phyloP scores from a whole-genome alignment of 2,888 invertebrate species.

The Crioceris asparagi region DNA sequence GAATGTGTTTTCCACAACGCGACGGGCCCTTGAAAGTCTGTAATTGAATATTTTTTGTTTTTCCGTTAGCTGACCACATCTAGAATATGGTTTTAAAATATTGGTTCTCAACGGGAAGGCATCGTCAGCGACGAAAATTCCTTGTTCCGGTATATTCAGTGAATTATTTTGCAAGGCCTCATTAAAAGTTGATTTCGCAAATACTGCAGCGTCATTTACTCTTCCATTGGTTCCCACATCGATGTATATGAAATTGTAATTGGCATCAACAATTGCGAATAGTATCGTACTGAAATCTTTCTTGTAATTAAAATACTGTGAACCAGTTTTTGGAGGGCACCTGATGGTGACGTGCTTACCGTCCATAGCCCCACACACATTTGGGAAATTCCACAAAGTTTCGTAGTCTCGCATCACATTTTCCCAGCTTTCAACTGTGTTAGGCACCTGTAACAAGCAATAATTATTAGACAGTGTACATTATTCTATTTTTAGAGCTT shows the following conservation, averaged over 20 bases:
- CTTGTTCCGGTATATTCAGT: conserved; percentile 4
- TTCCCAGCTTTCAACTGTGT: conserved; percentile 1
- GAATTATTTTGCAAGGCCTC: conserved; percentile 10
- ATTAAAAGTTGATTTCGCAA: conserved; percentile 6
- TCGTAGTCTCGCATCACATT: conserved; percentile 14
- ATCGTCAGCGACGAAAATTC: conserved; percentile 12
- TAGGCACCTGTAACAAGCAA: conserved; percentile 4
- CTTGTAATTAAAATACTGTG: conserved; percentile 5
- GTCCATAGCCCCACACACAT: conserved; percentile 7
- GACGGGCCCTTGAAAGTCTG: conserved; percentile 16
- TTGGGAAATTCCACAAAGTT: conserved; percentile 15
- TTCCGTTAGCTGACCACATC: background rate
- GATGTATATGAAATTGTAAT: conserved; percentile 5
- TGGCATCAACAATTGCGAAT: conserved; percentile 8
- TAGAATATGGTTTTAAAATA: conserved; percentile 3
- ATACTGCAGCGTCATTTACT: conserved; percentile 7
- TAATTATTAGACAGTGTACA: background rate
- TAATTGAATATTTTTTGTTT: conserved; percentile 18
- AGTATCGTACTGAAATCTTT: conserved; percentile 5
- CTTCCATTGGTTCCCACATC: conserved; percentile 9
- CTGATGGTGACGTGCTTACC: conserved; percentile 15
- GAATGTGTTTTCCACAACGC: conserved; percentile 21
- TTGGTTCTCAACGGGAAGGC: conserved; percentile 19
- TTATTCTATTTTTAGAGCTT: too few relatives aligned
- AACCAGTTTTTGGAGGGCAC: conserved; percentile 2